Percentiles rank a stretch among this genome's conserved stretches.
Evolutionary conservation across 2,888 invertebrate species (phyloP).

Genomic region (Neria commutata): DNA sequence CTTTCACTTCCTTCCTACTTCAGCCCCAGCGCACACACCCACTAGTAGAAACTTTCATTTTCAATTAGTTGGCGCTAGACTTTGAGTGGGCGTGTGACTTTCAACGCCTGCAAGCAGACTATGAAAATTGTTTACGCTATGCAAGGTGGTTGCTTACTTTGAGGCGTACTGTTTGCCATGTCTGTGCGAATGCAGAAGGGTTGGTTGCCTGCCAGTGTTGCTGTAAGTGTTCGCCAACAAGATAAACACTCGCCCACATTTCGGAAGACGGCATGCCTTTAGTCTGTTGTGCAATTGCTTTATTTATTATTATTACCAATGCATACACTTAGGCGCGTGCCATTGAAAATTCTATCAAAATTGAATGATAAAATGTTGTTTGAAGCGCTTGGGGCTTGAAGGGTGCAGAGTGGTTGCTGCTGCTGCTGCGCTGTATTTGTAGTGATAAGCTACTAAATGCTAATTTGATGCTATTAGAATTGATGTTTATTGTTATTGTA

Average conservation of each 20-base stretch:
- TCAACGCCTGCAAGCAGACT: constrained; percentile 39
- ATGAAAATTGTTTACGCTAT: constrained; percentile 32
- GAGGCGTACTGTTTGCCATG: constrained; percentile 19
- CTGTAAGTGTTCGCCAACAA: not conserved
- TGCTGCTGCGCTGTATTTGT: not conserved
- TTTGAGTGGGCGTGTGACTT: constrained; percentile 48
- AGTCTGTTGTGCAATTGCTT: not conserved
- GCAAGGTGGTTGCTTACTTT: constrained; percentile 21
- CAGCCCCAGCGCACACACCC: constrained; percentile 1
- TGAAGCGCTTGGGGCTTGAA: too few species aligned
- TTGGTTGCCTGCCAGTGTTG: not conserved
- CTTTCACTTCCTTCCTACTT: constrained; percentile 7
- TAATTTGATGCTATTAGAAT: not conserved
- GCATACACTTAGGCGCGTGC: constrained; percentile 17
- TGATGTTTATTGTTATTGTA: not conserved
- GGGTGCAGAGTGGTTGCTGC: too few species aligned
- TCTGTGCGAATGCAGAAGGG: constrained; percentile 24
- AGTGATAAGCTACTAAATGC: constrained; percentile 1
- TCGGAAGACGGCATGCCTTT: not conserved
- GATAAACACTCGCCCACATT: constrained; percentile 3
- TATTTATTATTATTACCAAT: constrained; percentile 18
- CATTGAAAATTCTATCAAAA: not conserved
- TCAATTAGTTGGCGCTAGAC: constrained; percentile 43
- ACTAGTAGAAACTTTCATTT: constrained; percentile 48
- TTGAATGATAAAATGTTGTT: not conserved